Base-by-base conservation (phyloP, 2,113 vertebrate species). In the Caracal caracal region DNA sequence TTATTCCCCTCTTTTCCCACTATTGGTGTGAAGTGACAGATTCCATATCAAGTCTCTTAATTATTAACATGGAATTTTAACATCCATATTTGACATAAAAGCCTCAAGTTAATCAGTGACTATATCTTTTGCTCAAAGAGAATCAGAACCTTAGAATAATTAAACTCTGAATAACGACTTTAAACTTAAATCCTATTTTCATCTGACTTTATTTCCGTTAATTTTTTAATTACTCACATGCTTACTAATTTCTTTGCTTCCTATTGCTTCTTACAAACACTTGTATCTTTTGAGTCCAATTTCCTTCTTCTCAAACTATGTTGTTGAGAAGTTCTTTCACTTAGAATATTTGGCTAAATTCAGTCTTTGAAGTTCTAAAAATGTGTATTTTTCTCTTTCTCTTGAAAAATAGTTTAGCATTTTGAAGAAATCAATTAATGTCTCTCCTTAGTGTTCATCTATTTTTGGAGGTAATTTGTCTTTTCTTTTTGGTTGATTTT, bases 161-260 rank as follows among this genome's bases (percentile, higher is more conserved):
- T 68, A 81, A 76, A 75, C 63, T 68, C n/a, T 56, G 5, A 68
- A 35, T 7, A n/a, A 30, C 10, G 5, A 40, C 8, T 70, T 91
- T 71, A 40, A 59, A 93, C 17, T 51, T 65, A 65, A 75, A 73
- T 37, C 16, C 11, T 81, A 24, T 56, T 90, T 28, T 43, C 43
- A 28, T 24, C 24, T 51, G 35, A 22, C 65, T 51, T 63, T 71
- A 35, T 73, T 83, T 84, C 13, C 37, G 28, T 37, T 51, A 65
- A 76, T 40, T 85, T 76, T 75, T 85, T 24, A 16, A 85, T 75
- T 76, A 37, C n/a, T 75, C 68, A 63, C 24, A 47, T 49, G 12
- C 33, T 85, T 85, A 76, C 59, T 76, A 76, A 93, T 76, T 85
- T 92, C 20, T 47, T 83, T 93, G 70, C 43, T 85, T 51, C 49